Conservation (phyloP, 2,888 invertebrate species). For the Cepaea hortensis region DNA sequence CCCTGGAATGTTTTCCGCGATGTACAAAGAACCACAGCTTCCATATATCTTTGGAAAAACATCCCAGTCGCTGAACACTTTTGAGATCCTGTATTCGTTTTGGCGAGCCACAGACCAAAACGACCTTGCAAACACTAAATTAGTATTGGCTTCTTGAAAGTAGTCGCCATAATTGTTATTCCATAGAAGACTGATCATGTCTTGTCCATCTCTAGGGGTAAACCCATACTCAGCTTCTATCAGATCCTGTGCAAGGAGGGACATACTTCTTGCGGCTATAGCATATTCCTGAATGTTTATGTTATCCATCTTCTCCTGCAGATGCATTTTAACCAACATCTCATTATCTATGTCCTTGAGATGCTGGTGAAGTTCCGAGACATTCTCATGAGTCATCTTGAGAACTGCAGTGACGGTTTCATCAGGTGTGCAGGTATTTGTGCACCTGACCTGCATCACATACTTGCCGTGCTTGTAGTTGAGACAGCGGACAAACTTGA, state of each 20-base stretch:
- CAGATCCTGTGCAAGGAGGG: slow-evolving; percentile 3
- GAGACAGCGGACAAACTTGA: slow-evolving; percentile 80
- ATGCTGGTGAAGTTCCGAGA: slow-evolving; percentile 34
- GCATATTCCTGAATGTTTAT: not conserved
- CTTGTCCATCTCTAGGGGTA: slow-evolving; percentile 16
- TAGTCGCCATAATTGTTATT: slow-evolving; percentile 41
- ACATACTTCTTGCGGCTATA: slow-evolving; percentile 22
- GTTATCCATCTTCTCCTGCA: not conserved
- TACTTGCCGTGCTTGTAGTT: slow-evolving; percentile 81
- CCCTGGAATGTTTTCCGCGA: slow-evolving; percentile 80
- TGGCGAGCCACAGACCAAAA: slow-evolving; percentile 82
- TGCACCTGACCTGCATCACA: slow-evolving; percentile 61
- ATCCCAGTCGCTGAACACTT: slow-evolving; percentile 80
- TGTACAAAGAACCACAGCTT: slow-evolving; percentile 83
- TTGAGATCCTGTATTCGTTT: slow-evolving; percentile 82
- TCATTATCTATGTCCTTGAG: slow-evolving; percentile 15
- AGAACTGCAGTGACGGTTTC: slow-evolving; percentile 57
- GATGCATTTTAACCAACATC: slow-evolving; percentile 2
- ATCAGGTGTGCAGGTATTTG: slow-evolving; percentile 50
- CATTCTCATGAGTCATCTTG: slow-evolving; percentile 52
- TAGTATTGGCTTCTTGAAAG: slow-evolving; percentile 1
- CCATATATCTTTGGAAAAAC: slow-evolving; percentile 83
- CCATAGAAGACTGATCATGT: slow-evolving; percentile 49
- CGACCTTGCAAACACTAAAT: slow-evolving; percentile 70
- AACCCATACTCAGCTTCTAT: slow-evolving; percentile 45